phyloP scores from a whole-genome alignment of 2,797 vertebrate species.

The Tragopan temminckii region DNA sequence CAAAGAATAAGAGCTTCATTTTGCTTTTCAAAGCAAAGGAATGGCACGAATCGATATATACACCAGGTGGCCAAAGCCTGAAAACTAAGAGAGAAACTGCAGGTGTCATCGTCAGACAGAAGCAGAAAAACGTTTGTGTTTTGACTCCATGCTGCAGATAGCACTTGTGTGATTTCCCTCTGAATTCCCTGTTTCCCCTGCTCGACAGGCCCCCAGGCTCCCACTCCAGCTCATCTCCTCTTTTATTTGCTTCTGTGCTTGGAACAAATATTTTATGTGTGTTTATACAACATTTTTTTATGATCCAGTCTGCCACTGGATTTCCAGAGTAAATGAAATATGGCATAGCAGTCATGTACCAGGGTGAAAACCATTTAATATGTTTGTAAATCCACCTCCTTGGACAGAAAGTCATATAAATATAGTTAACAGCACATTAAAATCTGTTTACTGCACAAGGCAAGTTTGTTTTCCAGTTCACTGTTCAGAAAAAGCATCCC shows the following conservation, averaged over 20 bases:
- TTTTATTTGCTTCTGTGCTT: neutral
- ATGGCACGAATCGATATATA: neutral
- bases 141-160: neutral
- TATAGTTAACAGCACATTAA: neutral
- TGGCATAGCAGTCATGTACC: neutral
- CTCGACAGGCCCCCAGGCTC: neutral
- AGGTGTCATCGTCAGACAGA: neutral
- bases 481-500: neutral
- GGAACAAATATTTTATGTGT: neutral
- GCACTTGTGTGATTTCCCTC: neutral
- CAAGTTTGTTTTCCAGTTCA: neutral
- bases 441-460: neutral
- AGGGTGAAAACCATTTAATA: neutral
- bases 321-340: conserved; percentile 33
- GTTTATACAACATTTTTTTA: neutral
- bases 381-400: conserved; percentile 12
- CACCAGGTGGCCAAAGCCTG: neutral
- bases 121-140: neutral
- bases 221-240: neutral
- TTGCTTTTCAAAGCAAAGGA: neutral
- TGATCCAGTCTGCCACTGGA: neutral
- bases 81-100: neutral
- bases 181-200: neutral
- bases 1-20: neutral
- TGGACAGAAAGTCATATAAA: neutral